These are phyloP conservation scores for Pangasius larnaudii DNA, from an alignment of 2,797 vertebrate species.

Conservation along the genomic window DNA sequence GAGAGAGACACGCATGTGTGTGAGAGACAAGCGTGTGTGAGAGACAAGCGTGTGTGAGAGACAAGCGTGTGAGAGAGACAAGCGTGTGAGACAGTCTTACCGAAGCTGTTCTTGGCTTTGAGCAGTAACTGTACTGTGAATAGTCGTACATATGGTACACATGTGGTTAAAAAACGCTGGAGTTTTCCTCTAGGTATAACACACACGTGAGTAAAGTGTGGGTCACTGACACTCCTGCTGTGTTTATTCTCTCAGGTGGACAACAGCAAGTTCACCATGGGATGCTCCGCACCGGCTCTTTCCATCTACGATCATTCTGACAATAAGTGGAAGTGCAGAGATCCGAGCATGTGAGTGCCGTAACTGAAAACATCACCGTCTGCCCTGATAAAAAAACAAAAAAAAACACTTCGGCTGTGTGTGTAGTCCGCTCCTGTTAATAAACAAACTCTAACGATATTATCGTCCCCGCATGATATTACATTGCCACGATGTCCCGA, in stretches of 20 bases:
- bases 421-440: background rate
- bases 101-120: too few species aligned
- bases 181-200: background rate
- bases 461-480: background rate
- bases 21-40: too few species aligned
- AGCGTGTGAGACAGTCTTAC: too few species aligned
- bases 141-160: too few species aligned
- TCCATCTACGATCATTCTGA: conserved; percentile 92
- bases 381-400: background rate
- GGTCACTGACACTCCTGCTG: background rate
- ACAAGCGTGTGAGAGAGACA: too few species aligned
- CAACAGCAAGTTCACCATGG: conserved; percentile 89
- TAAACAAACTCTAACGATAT: background rate
- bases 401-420: background rate
- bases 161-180: background rate
- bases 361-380: background rate
- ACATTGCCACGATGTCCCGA: background rate
- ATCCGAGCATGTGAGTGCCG: conserved; percentile 86
- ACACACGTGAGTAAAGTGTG: background rate
- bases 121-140: too few species aligned
- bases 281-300: conserved; percentile 88
- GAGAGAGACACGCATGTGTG: too few species aligned
- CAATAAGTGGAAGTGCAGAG: conserved; percentile 93
- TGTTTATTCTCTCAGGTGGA: conserved; percentile 80
- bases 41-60: too few species aligned